Base-by-base conservation (phyloP, 2,888 invertebrate species). In the Agelastica alni region DNA sequence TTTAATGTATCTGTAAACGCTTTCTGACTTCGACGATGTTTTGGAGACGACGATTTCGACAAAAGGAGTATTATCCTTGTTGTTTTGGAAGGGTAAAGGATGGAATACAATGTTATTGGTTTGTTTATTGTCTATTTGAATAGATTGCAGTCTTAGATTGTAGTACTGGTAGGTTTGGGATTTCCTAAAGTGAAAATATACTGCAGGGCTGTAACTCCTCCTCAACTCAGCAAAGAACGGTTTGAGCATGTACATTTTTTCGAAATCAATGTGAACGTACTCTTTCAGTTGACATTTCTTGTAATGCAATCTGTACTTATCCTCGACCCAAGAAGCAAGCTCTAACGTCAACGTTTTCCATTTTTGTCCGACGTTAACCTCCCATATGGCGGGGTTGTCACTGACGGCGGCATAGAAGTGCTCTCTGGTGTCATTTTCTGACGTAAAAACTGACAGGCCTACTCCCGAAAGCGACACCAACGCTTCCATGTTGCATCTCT, bases 191-290 rank as follows among this genome's bases (percentile, higher is more conserved):
- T 91, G 89, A 59, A 88, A 65, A 86, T 89, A 90, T 32, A 91
- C 68, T 0, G 86, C 90, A 1, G 92, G 90, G 51, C 81, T 82
- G 70, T 89, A 89, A 0, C 83, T 85, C 31, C 93, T 79, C 32
- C 88, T 76, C 16, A 93, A 73, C 67, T 89, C 88, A 0, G 91
- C 90, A 69, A 88, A 90, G 75, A 91, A 91, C 0, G 93, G 92
- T 72, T 90, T 90, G 0, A 88, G 85, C 89, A 93, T 91, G 65
- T 88, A 88, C 91, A 93, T 91, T 73, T 88, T 89, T 43, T 85
- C 85, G 62, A 93, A 83, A 71, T 92, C 91, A 49, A 91, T 86
- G 80, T 91, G 78, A 5, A 91, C 83, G 71, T 87, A 88, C 70
- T 91, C 89, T 70, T 89, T 89, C 36, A 91, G 75, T 62, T 88